Conservation (phyloP, 2,888 invertebrate genomes). For the Pristionchus japonicus region DNA sequence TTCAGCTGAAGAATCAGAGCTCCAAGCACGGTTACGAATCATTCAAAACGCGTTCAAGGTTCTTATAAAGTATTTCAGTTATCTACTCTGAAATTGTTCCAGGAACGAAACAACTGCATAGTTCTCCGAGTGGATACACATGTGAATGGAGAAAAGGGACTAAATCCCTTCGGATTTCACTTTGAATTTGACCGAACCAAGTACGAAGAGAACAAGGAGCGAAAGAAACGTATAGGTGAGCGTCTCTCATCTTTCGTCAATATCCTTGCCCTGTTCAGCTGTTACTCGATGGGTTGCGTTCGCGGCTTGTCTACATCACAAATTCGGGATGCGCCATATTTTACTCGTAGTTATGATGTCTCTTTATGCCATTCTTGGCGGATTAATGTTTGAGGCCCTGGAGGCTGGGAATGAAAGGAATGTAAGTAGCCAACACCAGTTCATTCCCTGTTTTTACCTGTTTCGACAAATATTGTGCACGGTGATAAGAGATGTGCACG, state of each 20-base stretch:
- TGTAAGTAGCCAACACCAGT: slow-evolving; percentile 47
- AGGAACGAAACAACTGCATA: slow-evolving; percentile 35
- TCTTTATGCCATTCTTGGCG: slow-evolving; percentile 60
- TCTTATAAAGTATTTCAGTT: background rate
- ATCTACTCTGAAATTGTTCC: background rate
- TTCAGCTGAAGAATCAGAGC: slow-evolving; percentile 55
- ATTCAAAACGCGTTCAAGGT: slow-evolving; percentile 60
- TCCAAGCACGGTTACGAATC: slow-evolving; percentile 60
- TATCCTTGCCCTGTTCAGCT: slow-evolving; percentile 50
- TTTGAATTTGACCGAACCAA: slow-evolving; percentile 32
- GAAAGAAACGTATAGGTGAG: slow-evolving; percentile 8
- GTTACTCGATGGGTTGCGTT: slow-evolving; percentile 60
- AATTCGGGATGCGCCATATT: slow-evolving; percentile 65
- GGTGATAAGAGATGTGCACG: background rate
- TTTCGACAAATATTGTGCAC: too few relatives aligned
- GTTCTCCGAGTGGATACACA: background rate
- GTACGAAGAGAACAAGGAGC: slow-evolving; percentile 12
- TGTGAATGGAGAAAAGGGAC: slow-evolving; percentile 37
- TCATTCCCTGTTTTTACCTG: too few relatives aligned
- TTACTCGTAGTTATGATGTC: slow-evolving; percentile 56
- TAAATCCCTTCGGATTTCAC: slow-evolving; percentile 44
- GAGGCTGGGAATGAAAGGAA: slow-evolving; percentile 59
- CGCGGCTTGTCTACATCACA: slow-evolving; percentile 64
- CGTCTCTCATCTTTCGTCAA: background rate
- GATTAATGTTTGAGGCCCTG: slow-evolving; percentile 60